Evolutionary conservation across 2,888 invertebrate genomes (phyloP).

Genomic region (Conistra vaccinii): DNA sequence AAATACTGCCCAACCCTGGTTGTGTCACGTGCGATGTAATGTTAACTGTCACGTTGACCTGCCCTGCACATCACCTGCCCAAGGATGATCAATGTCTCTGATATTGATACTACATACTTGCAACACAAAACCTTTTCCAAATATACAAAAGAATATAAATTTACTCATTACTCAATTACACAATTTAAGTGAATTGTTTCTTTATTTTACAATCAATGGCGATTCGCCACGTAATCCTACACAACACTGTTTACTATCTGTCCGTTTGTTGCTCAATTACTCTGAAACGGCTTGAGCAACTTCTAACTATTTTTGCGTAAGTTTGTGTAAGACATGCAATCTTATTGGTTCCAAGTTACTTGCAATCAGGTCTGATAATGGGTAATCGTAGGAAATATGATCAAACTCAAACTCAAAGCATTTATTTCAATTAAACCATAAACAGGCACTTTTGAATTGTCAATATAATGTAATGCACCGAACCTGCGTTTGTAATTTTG

Average conservation of each 20-base stretch:
- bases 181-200: conserved; percentile 47
- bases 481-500: neutral
- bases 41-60: neutral
- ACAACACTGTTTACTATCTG: conserved; percentile 39
- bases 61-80: neutral
- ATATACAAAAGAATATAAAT: conserved; percentile 10
- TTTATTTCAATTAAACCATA: no score
- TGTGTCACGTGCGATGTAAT: neutral
- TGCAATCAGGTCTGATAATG: conserved; percentile 1
- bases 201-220: conserved; percentile 27
- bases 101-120: conserved; percentile 6
- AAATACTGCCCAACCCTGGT: neutral
- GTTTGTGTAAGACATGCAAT: conserved; percentile 25
- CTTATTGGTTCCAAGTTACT: neutral
- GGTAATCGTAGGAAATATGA: neutral
- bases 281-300: conserved; percentile 41
- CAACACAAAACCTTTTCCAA: conserved; percentile 38
- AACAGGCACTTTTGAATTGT: no score
- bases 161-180: conserved; percentile 33
- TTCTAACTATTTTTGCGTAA: conserved; percentile 31
- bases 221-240: conserved; percentile 47
- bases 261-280: conserved; percentile 41
- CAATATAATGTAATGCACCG: no score
- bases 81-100: neutral
- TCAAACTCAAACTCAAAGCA: no score